phyloP scores from a whole-genome alignment of 2,113 vertebrate genomes.

The Suricata suricatta region DNA sequence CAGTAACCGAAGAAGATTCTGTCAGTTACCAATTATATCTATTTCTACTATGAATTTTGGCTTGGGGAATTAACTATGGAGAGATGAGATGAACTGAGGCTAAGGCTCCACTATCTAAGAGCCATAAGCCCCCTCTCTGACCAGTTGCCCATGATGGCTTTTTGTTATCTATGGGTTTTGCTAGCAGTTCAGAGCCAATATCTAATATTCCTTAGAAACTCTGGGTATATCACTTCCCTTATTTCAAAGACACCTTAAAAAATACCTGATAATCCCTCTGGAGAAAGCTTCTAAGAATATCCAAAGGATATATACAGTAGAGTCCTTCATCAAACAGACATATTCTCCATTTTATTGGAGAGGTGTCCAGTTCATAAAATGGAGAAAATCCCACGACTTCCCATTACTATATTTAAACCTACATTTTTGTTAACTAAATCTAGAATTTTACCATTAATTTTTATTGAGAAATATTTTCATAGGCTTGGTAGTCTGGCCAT shows the following conservation, averaged over 20 bases:
- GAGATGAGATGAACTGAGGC: neutral
- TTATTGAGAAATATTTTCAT: neutral
- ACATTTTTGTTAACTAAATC: neutral
- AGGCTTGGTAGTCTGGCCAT: neutral
- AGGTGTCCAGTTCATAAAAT: neutral
- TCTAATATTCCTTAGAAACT: neutral
- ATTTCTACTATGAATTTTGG: neutral
- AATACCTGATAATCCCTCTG: neutral
- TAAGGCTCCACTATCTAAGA: neutral
- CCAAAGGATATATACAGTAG: neutral
- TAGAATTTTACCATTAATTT: neutral
- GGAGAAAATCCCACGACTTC: neutral
- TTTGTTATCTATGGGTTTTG: neutral
- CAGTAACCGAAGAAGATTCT: neutral
- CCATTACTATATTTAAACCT: neutral
- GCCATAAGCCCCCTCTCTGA: neutral
- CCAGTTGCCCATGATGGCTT: neutral
- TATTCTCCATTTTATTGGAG: neutral
- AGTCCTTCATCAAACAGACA: neutral
- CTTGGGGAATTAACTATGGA: neutral
- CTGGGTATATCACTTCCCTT: neutral
- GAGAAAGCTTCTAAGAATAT: neutral
- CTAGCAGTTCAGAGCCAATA: neutral
- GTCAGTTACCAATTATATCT: neutral
- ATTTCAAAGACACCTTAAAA: conserved; percentile 1